phyloP scores from a whole-genome alignment of 1,140 invertebrate genomes.

The Notospermus geniculatus region DNA sequence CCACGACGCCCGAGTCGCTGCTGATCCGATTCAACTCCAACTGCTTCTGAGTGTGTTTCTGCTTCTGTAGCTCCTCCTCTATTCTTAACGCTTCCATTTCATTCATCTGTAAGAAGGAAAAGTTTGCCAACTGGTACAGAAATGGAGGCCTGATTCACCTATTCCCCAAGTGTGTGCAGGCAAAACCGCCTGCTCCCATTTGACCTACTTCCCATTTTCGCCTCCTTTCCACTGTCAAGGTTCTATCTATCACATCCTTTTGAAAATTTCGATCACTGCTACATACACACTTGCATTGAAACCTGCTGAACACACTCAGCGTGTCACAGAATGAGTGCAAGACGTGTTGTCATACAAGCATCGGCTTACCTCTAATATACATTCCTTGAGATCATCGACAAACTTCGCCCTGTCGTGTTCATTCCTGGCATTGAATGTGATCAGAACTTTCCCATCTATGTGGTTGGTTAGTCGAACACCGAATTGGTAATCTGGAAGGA shows the following conservation, averaged over 20 bases:
- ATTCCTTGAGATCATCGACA: slow-evolving; percentile 56
- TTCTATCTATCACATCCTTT: too few relatives aligned
- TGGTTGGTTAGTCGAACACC: slow-evolving; percentile 78
- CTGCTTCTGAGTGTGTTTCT: slow-evolving; percentile 90
- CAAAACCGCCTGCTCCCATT: too few relatives aligned
- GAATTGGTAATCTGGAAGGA: slow-evolving; percentile 81
- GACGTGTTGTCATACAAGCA: too few relatives aligned
- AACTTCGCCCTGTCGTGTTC: slow-evolving; percentile 56
- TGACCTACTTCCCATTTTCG: too few relatives aligned
- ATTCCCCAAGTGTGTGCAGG: too few relatives aligned
- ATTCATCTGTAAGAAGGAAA: slow-evolving; percentile 62
- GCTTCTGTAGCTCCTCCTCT: slow-evolving; percentile 78
- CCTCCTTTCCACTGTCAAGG: too few relatives aligned
- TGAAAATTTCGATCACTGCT: too few relatives aligned
- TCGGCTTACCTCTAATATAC: slow-evolving; percentile 53
- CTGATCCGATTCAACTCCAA: slow-evolving; percentile 75
- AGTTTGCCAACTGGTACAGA: background rate
- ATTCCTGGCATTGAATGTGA: slow-evolving; percentile 82
- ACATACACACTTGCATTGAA: too few relatives aligned
- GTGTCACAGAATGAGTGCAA: too few relatives aligned
- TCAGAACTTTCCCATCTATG: slow-evolving; percentile 84
- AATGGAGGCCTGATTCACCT: background rate
- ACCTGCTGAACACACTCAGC: too few relatives aligned
- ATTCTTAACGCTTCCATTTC: slow-evolving; percentile 65
- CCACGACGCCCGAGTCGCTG: slow-evolving; percentile 75